A percentile compares a stretch with the other conserved stretches of the same genome.
phyloP scores from a whole-genome alignment of 1,140 invertebrate genomes.

The Zaprionus inermis region DNA sequence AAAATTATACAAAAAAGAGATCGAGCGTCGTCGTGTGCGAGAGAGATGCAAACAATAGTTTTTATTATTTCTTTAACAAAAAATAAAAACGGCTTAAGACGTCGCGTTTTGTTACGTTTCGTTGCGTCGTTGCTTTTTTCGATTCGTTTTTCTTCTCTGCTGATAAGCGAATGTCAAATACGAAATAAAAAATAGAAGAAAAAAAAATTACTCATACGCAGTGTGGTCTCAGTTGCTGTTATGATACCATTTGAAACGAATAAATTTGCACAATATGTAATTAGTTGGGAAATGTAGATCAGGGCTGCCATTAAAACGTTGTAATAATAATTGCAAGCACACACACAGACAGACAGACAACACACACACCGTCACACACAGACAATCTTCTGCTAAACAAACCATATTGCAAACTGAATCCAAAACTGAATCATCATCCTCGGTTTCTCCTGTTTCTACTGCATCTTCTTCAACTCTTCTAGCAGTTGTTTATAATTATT shows the following conservation, averaged over 20 bases:
- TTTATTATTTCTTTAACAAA: constrained; percentile 27
- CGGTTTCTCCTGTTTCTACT: not conserved
- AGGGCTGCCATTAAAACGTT: constrained; percentile 71
- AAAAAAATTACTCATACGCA: constrained; percentile 54
- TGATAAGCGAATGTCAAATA: constrained; percentile 52
- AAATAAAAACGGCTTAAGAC: constrained; percentile 17
- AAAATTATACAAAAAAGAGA: constrained; percentile 8
- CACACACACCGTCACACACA: not conserved
- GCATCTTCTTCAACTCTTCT: constrained; percentile 5
- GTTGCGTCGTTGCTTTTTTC: constrained; percentile 15
- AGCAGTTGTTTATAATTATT: constrained; percentile 35
- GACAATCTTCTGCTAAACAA: constrained; percentile 40
- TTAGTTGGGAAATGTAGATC: constrained; percentile 74
- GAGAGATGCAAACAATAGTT: constrained; percentile 19
- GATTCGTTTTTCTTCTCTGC: constrained; percentile 25
- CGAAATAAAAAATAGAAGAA: constrained; percentile 10
- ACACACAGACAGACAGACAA: constrained; percentile 6
- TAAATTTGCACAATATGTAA: constrained; percentile 70
- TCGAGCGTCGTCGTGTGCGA: constrained; percentile 6
- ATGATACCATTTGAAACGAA: constrained; percentile 21
- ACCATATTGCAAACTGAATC: constrained; percentile 26
- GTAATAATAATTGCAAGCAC: constrained; percentile 58
- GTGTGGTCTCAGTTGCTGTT: constrained; percentile 34
- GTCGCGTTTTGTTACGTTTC: constrained; percentile 22
- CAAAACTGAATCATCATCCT: not conserved